Conservation (phyloP, 2,113 vertebrate species). For the Engystomops pustulosus region DNA sequence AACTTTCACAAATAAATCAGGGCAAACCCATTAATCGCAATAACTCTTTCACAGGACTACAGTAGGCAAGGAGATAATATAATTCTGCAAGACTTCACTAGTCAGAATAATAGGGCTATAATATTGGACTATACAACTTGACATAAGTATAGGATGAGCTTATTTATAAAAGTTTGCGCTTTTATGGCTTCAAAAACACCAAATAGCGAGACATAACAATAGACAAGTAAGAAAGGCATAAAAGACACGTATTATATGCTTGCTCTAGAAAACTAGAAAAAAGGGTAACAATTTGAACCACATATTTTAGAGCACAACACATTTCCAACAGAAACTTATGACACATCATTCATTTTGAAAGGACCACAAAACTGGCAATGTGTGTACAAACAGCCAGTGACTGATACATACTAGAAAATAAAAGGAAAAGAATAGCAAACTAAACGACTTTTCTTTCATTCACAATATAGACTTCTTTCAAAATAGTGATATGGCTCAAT, state of each 20-base stretch:
- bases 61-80: too few species aligned
- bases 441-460: too few species aligned
- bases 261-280: not conserved
- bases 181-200: not conserved
- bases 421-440: not conserved
- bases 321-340: not conserved
- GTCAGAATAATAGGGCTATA: not conserved
- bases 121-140: not conserved
- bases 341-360: not conserved
- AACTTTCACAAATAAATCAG: too few species aligned
- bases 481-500: too few species aligned
- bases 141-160: not conserved
- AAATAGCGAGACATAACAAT: not conserved
- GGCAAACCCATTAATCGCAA: too few species aligned
- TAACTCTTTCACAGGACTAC: too few species aligned
- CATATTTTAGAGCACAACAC: not conserved
- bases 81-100: not conserved
- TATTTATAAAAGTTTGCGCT: not conserved
- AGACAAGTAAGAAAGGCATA: not conserved
- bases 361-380: not conserved
- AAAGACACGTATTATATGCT: not conserved
- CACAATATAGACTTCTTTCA: not conserved
- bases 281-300: not conserved
- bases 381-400: not conserved
- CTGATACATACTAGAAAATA: not conserved